Percentiles rank a stretch among this genome's conserved stretches.
phyloP scores from a whole-genome alignment of 2,797 vertebrate species.

The Pangasius djambal region DNA sequence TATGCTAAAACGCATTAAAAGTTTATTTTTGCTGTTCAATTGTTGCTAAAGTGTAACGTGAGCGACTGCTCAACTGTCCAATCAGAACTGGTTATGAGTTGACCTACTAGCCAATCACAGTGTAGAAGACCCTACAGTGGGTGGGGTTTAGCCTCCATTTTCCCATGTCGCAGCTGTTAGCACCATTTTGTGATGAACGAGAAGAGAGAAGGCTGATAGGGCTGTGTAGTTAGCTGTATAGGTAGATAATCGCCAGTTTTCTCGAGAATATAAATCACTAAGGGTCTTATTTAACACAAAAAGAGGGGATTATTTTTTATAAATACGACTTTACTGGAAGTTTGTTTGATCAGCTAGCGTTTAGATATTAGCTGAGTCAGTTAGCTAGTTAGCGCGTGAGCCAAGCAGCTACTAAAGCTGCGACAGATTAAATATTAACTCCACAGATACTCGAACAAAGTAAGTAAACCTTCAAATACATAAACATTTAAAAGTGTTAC shows the following conservation, averaged over 20 bases:
- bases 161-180: slow-evolving; percentile 48
- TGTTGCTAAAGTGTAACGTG: neutral
- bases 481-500: neutral
- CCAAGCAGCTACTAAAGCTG: slow-evolving; percentile 1
- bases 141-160: slow-evolving; percentile 68
- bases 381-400: slow-evolving; percentile 26
- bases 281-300: neutral
- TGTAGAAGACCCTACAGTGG: neutral
- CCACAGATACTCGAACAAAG: neutral
- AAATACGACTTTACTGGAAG: neutral
- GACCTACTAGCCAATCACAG: neutral
- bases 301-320: neutral
- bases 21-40: neutral
- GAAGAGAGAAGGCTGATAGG: neutral
- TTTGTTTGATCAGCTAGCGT: neutral
- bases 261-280: neutral
- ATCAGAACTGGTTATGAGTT: neutral
- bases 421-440: neutral
- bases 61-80: neutral
- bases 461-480: neutral
- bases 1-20: neutral
- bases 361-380: slow-evolving; percentile 23
- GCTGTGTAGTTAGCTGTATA: neutral
- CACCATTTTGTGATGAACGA: slow-evolving; percentile 64
- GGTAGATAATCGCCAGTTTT: neutral